Conservation (phyloP, 2,888 invertebrate genomes). For the Drosophila macrospina region DNA sequence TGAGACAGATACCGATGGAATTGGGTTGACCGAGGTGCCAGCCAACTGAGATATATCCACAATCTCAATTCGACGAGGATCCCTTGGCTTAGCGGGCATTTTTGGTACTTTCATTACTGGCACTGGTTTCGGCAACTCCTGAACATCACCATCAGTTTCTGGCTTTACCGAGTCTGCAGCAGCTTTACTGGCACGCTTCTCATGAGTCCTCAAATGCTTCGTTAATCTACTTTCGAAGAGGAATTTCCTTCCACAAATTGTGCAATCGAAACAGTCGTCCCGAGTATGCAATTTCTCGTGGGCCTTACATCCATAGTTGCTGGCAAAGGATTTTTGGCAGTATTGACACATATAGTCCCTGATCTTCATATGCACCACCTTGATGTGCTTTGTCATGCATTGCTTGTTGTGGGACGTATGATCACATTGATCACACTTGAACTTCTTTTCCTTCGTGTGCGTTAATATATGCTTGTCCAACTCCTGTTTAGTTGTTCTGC, state of each 20-base stretch:
- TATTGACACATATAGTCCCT: slow-evolving; percentile 82
- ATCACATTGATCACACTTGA: slow-evolving; percentile 77
- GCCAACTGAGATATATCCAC: slow-evolving; percentile 82
- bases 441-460: slow-evolving; percentile 83
- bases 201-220: slow-evolving; percentile 81
- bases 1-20: slow-evolving; percentile 79
- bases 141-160: neutral
- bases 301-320: slow-evolving; percentile 79
- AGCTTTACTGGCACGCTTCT: slow-evolving; percentile 68
- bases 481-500: slow-evolving; percentile 83
- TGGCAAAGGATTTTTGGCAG: slow-evolving; percentile 83
- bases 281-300: slow-evolving; percentile 82
- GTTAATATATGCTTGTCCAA: slow-evolving; percentile 83
- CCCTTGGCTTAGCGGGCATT: slow-evolving; percentile 61
- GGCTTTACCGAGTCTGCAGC: slow-evolving; percentile 23
- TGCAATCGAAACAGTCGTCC: slow-evolving; percentile 82
- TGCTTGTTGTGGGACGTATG: slow-evolving; percentile 81
- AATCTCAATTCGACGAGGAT: slow-evolving; percentile 75
- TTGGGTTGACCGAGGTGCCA: slow-evolving; percentile 81
- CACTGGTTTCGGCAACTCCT: neutral
- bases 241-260: slow-evolving; percentile 80
- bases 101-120: neutral
- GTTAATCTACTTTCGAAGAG: slow-evolving; percentile 81
- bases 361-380: slow-evolving; percentile 82
- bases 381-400: slow-evolving; percentile 79